phyloP scores from a whole-genome alignment of 2,113 vertebrate genomes.

The Jaculus jaculus region DNA sequence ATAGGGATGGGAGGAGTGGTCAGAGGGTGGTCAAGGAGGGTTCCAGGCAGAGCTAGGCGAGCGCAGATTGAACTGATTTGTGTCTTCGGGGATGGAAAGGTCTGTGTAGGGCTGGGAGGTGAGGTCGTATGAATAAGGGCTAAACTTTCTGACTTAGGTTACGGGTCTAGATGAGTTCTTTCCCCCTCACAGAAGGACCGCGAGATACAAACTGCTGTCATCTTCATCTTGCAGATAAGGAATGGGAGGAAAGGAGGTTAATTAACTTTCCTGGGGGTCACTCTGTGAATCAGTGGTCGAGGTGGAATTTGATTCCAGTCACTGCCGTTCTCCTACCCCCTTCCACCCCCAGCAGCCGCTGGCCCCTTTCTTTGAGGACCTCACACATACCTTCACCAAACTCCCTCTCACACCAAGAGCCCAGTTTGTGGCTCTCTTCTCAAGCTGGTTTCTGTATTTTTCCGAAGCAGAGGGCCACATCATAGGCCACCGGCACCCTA shows the following conservation, averaged over 20 bases:
- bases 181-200: not conserved
- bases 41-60: not conserved
- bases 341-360: accelerated
- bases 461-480: not conserved
- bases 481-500: not conserved
- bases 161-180: not conserved
- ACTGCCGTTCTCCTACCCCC: not conserved
- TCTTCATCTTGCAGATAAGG: constrained; percentile 52
- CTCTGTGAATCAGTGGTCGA: not conserved
- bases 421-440: not conserved
- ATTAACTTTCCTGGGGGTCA: constrained; percentile 57
- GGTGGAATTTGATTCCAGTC: not conserved
- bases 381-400: accelerated
- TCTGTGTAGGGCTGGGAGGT: not conserved
- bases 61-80: not conserved
- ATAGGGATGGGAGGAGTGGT: not conserved
- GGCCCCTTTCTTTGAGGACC: not conserved
- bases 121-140: not conserved
- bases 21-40: not conserved
- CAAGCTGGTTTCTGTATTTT: not conserved
- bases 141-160: not conserved
- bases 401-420: not conserved
- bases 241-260: not conserved
- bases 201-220: not conserved
- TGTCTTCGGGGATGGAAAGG: not conserved